Evolutionary conservation across 37 sponge, comb jelly and placozoan species (phyloP), one percentile per base, ranked within the genome.

Genomic region (Geodia barretti): DNA sequence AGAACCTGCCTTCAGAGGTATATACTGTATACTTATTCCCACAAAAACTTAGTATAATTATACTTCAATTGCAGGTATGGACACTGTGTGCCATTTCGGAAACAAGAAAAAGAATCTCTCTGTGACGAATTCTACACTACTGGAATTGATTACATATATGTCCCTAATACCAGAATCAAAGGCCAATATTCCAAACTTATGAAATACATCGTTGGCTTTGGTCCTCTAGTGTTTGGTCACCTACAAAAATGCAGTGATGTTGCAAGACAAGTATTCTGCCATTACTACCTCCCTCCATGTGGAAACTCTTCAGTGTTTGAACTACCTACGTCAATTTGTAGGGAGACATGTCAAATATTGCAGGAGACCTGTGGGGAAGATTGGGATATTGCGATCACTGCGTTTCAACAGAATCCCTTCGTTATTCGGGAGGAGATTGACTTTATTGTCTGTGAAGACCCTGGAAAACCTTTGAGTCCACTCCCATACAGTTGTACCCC

Each of bases 211-310:
- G 14, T 47, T 47, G 7, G 7, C 54, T 47, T 47, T 47, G 54
- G 54, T 17, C 54, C 54, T 17, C 54, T 47, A 14, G 11, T 47
- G 7, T 14, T 47, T 17, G 54, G 11, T 47, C 11, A 14, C 54
- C 33, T 33, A 29, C 3, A 29, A 20, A 28, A 28, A 4, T 68
- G 68, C 33, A 31, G 33, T 20, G 68, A 68, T 68, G 34, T 68
- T 68, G 68, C 68, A 3, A 29, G 30, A 33, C 2, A 1, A 68
- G 1, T 68, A 30, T 31, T 68, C 1, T 68, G 68, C 4, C 30
- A 28, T 33, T 68, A 32, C 31, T 68, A 68, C 34, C 31, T 68
- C 68, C 30, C 34, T 33, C 68, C 68, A 29, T 68, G 68, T 68
- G 68, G 68, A 68, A 68, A 5, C 4, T 33, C 33, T 29, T 32